Conservation (phyloP, 2,888 invertebrate genomes). For the Physocephala rufipes region DNA sequence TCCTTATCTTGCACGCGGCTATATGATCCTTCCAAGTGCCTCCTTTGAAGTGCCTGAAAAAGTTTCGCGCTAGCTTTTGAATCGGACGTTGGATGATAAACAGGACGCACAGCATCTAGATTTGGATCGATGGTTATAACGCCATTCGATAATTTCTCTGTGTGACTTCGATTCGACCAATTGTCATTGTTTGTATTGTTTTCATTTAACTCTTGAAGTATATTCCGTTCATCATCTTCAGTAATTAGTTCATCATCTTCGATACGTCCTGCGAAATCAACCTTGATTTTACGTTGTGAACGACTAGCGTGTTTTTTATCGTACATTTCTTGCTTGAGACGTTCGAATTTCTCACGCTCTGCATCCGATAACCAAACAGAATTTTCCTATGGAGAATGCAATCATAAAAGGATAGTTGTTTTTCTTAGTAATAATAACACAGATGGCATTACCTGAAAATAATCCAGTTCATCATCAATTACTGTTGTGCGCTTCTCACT, state of each 20-base stretch:
- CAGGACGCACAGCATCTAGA: slow-evolving; percentile 51
- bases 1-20: slow-evolving; percentile 79
- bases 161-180: slow-evolving; percentile 49
- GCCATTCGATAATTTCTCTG: slow-evolving; percentile 39
- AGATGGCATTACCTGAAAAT: slow-evolving; percentile 76
- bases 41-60: slow-evolving; percentile 28
- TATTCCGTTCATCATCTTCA: slow-evolving; percentile 63
- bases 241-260: slow-evolving; percentile 65
- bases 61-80: slow-evolving; percentile 38
- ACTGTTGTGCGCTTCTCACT: slow-evolving; percentile 69
- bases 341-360: slow-evolving; percentile 74
- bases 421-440: background rate
- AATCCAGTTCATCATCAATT: slow-evolving; percentile 91
- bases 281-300: slow-evolving; percentile 74
- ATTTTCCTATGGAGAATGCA: slow-evolving; percentile 69
- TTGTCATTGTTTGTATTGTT: slow-evolving; percentile 52
- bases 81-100: slow-evolving; percentile 47
- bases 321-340: slow-evolving; percentile 74
- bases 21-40: slow-evolving; percentile 56
- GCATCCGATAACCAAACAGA: slow-evolving; percentile 83
- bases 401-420: background rate
- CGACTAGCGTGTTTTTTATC: slow-evolving; percentile 77
- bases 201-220: slow-evolving; percentile 64
- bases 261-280: slow-evolving; percentile 79
- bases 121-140: slow-evolving; percentile 48